A percentile compares a stretch with the other conserved stretches of the same genome.
phyloP scores from a whole-genome alignment of 2,888 invertebrate genomes.

The Caenorhabditis sp. region DNA sequence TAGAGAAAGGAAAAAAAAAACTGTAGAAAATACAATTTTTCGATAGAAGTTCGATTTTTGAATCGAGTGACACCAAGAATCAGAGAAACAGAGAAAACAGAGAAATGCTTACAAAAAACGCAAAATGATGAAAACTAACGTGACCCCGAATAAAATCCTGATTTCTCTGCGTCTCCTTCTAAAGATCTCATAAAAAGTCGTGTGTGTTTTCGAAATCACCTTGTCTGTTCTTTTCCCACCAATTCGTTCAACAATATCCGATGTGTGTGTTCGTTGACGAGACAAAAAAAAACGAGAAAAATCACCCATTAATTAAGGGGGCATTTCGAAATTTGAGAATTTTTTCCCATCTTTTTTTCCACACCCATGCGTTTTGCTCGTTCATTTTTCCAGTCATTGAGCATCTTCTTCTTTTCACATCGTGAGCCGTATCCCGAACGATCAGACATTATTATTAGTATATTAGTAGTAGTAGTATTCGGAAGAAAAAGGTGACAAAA shows the following conservation, averaged over 20 bases:
- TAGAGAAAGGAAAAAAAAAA: no score
- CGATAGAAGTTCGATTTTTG: no score
- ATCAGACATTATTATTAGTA: neutral
- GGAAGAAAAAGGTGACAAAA: neutral
- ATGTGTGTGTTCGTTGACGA: neutral
- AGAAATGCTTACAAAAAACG: no score
- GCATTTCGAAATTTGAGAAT: conserved; percentile 1
- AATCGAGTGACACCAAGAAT: no score
- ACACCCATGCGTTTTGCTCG: neutral
- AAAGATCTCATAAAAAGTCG: no score
- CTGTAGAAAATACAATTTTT: no score
- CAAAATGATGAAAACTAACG: no score
- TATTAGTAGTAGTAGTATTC: neutral
- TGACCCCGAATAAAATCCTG: no score
- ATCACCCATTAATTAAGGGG: conserved; percentile 1
- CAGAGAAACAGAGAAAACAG: no score
- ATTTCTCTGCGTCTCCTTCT: no score
- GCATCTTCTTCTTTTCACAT: neutral
- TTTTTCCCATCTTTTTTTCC: neutral
- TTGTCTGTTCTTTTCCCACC: neutral
- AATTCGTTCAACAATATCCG: neutral
- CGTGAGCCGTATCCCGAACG: neutral
- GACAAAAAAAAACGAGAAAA: neutral
- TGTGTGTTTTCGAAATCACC: no score
- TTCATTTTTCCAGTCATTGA: conserved; percentile 1